Conservation (phyloP, 2,888 invertebrate genomes). For the Scaptomyza caliginosa region DNA sequence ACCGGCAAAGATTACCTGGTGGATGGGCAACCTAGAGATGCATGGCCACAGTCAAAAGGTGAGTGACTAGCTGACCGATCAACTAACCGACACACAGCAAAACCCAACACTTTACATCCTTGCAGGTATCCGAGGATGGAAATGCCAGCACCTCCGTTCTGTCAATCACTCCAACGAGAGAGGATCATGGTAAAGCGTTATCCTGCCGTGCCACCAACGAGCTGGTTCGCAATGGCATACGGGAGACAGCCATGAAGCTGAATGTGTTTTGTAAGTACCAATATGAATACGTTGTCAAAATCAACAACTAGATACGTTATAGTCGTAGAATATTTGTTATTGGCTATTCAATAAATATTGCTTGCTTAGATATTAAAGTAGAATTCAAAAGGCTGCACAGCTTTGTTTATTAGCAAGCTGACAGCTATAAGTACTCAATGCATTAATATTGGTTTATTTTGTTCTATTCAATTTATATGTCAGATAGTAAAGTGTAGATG, state of each 20-base stretch:
- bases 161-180: constrained; percentile 89
- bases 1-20: constrained; percentile 94
- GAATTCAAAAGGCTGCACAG: too few relatives aligned
- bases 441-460: not conserved
- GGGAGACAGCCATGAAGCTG: constrained; percentile 92
- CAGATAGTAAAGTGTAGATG: not conserved
- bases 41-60: constrained; percentile 84
- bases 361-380: too few relatives aligned
- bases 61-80: constrained; percentile 3
- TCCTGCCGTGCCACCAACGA: constrained; percentile 93
- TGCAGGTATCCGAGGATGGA: constrained; percentile 90
- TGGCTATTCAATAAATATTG: too few relatives aligned
- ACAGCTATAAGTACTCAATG: not conserved
- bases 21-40: constrained; percentile 90
- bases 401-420: not conserved
- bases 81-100: not conserved
- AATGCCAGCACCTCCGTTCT: constrained; percentile 92
- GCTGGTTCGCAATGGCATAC: constrained; percentile 88
- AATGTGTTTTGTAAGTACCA: constrained; percentile 93
- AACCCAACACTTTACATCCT: not conserved
- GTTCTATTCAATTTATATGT: not conserved
- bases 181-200: constrained; percentile 91
- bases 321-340: too few relatives aligned
- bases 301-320: too few relatives aligned
- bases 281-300: not conserved